Evolutionary conservation across 2,888 invertebrate species (phyloP), one percentile per base, ranked within the genome.

Genomic region (Helobdella robusta): DNA sequence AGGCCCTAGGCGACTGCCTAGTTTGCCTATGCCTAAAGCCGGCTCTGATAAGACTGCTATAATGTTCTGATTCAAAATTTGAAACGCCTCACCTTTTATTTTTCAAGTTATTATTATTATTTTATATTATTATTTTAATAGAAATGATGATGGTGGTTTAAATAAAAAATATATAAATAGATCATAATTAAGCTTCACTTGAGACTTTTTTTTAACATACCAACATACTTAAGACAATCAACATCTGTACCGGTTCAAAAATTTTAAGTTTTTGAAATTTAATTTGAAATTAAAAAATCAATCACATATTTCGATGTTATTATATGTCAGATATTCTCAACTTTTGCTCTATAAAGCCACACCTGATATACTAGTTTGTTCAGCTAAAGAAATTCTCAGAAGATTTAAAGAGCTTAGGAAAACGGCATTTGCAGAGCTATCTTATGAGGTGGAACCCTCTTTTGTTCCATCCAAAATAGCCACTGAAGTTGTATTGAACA

Each of bases 371-470:
- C n/a, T 62, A 4, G 62, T 50, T 15, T 48, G 48, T 28, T 62
- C 62, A 25, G 46, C 46, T 50, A 23, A 32, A 18, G 62, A 62
- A 18, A 50, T 62, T 32, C 48, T 28, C 62, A 62, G 32, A 20
- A 28, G 62, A 32, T 35, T 62, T 18, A 44, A 32, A n/a, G 62
- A 62, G 62, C 50, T 62, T 28, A 62, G 35, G 20, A 62, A 62
- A 25, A 62, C 50, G 25, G 28, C 56, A 5, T 28, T 56, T n/a
- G 30, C 56, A 8, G 56, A 56, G 18, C 20, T 62, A 20, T 32
- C 50, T 4, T 32, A 35, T 48, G 62, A 62, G 34, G 32, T 62
- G 23, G 62, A 62, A 46, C 62, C 62, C 18, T 50, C 32, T 4
- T 62, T 62, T 46, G 44, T 44, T 18, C 50, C 62, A 2, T 62